A percentile compares a stretch with the other conserved stretches of the same genome.
phyloP scores from a whole-genome alignment of 2,113 vertebrate genomes.

The Rhinolophus ferrumequinum region DNA sequence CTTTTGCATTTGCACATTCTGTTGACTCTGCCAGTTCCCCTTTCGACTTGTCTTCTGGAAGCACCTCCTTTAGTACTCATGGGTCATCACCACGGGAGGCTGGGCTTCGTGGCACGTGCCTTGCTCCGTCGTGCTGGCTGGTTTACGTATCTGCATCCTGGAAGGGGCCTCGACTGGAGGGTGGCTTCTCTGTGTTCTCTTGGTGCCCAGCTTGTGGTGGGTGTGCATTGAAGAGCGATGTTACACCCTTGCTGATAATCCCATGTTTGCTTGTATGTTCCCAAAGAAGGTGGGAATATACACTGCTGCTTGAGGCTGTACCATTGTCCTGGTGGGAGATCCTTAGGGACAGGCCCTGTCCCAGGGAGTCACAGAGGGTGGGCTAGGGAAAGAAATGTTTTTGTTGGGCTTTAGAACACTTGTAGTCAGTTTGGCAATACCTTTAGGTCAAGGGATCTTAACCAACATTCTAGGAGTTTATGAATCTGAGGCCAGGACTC shows the following conservation, averaged over 20 bases:
- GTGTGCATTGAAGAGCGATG: accelerated
- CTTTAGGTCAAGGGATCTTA: neutral
- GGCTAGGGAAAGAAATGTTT: too few species aligned
- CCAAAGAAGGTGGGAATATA: neutral
- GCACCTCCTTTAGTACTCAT: neutral
- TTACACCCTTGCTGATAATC: too few species aligned
- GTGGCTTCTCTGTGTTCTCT: neutral
- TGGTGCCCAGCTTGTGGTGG: neutral
- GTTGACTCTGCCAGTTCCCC: neutral
- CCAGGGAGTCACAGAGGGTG: neutral
- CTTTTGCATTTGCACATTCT: neutral
- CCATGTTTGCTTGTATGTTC: neutral
- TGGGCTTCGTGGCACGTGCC: neutral
- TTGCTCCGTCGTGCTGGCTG: too few species aligned
- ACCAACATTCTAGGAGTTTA: neutral
- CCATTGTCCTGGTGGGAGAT: neutral
- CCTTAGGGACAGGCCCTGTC: neutral
- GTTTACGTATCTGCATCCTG: neutral
- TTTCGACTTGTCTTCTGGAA: neutral
- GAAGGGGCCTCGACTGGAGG: neutral
- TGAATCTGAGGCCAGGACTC: neutral
- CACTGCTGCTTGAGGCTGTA: neutral
- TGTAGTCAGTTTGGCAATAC: too few species aligned
- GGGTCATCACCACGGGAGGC: too few species aligned
- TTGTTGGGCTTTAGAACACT: neutral